These are phyloP conservation scores for Leuciscus idus DNA, from an alignment of 2,113 vertebrate species.

Conservation along the genomic window DNA sequence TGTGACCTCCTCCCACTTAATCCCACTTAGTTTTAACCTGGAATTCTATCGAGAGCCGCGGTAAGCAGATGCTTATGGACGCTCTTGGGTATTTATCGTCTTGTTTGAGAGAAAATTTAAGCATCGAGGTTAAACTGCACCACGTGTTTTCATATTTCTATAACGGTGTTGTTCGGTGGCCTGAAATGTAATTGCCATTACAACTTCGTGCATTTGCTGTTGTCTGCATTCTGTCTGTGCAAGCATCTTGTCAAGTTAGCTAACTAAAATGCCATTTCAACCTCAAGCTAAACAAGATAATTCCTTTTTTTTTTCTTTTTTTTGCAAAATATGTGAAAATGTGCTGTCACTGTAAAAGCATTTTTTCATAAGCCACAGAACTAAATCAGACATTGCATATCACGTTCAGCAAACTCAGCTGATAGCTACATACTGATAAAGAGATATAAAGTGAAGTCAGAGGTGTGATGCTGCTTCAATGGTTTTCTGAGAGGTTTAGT, in stretches of 20 bases:
- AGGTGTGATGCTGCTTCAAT: constrained; percentile 4
- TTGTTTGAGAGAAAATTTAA: not conserved
- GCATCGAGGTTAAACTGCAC: not conserved
- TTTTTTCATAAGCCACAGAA: not conserved
- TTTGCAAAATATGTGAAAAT: not conserved
- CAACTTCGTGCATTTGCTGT: not conserved
- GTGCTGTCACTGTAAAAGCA: constrained; percentile 21
- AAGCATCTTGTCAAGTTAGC: not conserved
- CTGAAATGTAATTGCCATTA: not conserved
- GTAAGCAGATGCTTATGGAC: not conserved
- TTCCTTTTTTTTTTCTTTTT: not conserved
- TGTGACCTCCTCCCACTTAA: constrained; percentile 4
- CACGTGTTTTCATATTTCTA: not conserved
- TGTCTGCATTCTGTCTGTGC: not conserved
- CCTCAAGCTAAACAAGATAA: not conserved
- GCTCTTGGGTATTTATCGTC: not conserved
- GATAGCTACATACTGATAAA: constrained; percentile 9
- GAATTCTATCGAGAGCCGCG: not conserved
- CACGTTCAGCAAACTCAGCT: not conserved
- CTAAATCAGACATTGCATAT: constrained; percentile 3
- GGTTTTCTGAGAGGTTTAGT: not conserved
- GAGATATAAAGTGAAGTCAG: constrained; percentile 18
- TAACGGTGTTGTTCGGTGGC: not conserved
- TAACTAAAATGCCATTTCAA: not conserved
- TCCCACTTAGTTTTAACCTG: constrained; percentile 6